Percentiles rank a stretch among this genome's conserved stretches.
Evolutionary conservation across 2,113 vertebrate genomes (phyloP).

Genomic region (Marcusenius ussheri): DNA sequence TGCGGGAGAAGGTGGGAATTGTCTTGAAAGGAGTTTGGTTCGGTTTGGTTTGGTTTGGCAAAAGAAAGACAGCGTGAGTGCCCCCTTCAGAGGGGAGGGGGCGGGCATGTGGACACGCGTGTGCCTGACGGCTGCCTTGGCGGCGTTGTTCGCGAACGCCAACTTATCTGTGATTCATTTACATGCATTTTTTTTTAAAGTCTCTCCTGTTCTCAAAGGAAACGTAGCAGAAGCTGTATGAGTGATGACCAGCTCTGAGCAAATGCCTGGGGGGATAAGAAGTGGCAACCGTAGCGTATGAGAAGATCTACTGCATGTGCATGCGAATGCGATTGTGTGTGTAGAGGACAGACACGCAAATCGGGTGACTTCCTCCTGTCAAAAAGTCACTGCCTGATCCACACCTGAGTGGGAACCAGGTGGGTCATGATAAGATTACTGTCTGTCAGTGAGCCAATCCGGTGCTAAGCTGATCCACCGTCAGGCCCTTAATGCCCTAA

Average conservation of each 20-base stretch:
- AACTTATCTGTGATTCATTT: background rate
- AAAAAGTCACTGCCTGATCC: background rate
- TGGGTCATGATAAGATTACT: background rate
- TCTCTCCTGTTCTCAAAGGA: background rate
- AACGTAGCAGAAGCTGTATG: background rate
- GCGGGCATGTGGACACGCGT: background rate
- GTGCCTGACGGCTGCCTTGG: background rate
- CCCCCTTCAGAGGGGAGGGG: background rate
- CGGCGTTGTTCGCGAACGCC: background rate
- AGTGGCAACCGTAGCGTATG: background rate
- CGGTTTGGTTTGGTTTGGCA: background rate
- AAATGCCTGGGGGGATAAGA: background rate
- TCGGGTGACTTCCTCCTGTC: background rate
- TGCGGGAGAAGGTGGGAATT: background rate
- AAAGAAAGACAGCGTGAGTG: constrained; percentile 10
- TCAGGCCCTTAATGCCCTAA: background rate
- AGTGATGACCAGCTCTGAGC: background rate
- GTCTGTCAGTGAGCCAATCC: background rate
- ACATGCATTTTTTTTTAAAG: background rate
- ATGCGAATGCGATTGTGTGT: background rate
- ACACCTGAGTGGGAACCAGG: background rate
- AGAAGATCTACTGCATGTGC: background rate
- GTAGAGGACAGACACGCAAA: background rate
- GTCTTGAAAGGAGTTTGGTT: background rate
- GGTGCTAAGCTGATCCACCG: background rate